These are phyloP conservation scores for Seira musarum DNA, from an alignment of 2,888 invertebrate genomes.

Conservation along the genomic window DNA sequence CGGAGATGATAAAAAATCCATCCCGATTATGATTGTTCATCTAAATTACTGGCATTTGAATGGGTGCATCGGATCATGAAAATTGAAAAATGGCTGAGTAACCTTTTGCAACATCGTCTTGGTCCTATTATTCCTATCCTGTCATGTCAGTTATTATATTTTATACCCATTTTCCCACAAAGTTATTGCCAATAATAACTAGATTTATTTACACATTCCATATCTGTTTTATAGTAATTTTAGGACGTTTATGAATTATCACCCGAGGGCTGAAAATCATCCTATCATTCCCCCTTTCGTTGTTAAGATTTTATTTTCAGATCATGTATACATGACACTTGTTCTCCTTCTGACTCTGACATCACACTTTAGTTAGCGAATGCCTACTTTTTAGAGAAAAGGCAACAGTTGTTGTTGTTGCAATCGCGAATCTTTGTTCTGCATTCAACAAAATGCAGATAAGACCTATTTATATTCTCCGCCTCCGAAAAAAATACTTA, in stretches of 20 bases:
- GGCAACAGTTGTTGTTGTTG: constrained; percentile 5
- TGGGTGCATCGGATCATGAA: neutral
- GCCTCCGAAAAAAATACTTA: neutral
- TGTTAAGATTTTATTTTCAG: neutral
- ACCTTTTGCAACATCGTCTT: neutral
- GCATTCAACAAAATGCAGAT: neutral
- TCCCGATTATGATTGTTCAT: neutral
- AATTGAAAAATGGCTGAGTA: neutral
- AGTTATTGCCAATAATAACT: neutral
- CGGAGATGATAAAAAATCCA: neutral
- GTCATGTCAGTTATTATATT: neutral
- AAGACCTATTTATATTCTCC: neutral
- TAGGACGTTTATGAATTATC: no score
- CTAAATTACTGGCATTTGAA: neutral
- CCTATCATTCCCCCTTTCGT: no score
- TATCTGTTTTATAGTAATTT: neutral
- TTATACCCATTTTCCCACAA: neutral
- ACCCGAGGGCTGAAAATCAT: constrained; percentile 1
- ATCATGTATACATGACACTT: constrained; percentile 13
- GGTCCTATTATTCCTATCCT: neutral
- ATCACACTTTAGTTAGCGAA: constrained; percentile 9
- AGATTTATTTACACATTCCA: constrained; percentile 4
- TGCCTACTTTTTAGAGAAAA: no score
- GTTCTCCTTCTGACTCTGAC: constrained; percentile 15
- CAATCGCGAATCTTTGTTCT: neutral